Evolutionary conservation across 2,888 invertebrate species (phyloP).

Genomic region (Lycophotia porphyrea): DNA sequence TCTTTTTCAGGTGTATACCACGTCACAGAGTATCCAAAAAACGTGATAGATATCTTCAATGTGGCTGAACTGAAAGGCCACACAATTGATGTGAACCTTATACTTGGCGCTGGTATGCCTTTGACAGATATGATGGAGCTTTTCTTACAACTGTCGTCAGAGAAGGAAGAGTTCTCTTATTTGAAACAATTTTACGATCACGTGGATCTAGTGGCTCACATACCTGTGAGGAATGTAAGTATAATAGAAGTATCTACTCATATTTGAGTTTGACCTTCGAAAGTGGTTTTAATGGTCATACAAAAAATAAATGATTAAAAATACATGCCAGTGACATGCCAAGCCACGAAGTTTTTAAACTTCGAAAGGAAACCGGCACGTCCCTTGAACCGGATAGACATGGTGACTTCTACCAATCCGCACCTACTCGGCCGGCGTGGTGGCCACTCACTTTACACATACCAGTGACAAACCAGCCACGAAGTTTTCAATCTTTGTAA

Average conservation of each 20-base stretch:
- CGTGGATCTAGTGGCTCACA: conserved; percentile 92
- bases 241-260: neutral
- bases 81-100: conserved; percentile 79
- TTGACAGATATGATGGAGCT: conserved; percentile 83
- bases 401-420: too few species aligned
- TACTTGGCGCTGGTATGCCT: conserved; percentile 82
- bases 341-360: too few species aligned
- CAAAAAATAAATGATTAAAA: neutral
- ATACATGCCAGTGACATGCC: too few species aligned
- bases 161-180: conserved; percentile 90
- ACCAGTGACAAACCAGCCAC: neutral
- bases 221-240: conserved; percentile 93
- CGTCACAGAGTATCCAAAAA: conserved; percentile 77
- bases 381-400: too few species aligned
- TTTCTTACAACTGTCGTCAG: conserved; percentile 76
- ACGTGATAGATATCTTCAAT: conserved; percentile 81
- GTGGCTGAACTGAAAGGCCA: conserved; percentile 79
- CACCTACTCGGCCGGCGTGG: too few species aligned
- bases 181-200: conserved; percentile 91
- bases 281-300: neutral
- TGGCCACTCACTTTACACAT: too few species aligned
- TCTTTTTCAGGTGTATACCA: conserved; percentile 81
- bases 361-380: too few species aligned
- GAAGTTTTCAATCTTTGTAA: neutral
- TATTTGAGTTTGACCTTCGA: neutral